Conservation (phyloP, 2,113 vertebrate species). For the Rafetus swinhoei region DNA sequence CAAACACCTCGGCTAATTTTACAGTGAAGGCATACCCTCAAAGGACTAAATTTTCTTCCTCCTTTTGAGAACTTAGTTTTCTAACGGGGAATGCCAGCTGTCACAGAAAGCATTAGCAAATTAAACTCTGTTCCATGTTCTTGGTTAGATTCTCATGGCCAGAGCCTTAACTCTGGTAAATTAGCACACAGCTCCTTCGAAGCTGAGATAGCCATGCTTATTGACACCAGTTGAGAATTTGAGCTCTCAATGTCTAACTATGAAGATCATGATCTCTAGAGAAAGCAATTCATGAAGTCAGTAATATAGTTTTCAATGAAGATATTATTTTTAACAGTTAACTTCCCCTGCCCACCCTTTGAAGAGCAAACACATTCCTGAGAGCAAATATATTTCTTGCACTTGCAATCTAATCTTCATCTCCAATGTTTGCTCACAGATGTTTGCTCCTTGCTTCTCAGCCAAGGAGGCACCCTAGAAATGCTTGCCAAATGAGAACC, state of each 20-base stretch:
- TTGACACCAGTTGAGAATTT: background rate
- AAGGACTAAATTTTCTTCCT: background rate
- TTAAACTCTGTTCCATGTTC: background rate
- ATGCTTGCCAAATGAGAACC: constrained; percentile 5
- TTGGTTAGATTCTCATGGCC: background rate
- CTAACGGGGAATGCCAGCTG: background rate
- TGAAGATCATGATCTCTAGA: background rate
- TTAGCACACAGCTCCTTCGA: background rate
- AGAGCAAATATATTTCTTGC: background rate
- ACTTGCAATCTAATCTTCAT: background rate
- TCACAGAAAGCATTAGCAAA: background rate
- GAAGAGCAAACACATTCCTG: background rate
- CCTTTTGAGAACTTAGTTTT: background rate
- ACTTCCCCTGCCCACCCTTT: background rate
- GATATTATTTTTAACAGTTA: background rate
- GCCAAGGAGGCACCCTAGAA: background rate
- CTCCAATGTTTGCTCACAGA: constrained; percentile 17
- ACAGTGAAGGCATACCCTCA: background rate
- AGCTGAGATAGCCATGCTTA: background rate
- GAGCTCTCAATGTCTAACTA: background rate
- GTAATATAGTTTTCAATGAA: background rate
- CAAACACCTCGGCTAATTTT: background rate
- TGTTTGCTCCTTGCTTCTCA: too few species aligned
- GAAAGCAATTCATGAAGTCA: background rate
- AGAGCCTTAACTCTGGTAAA: background rate